A percentile compares a stretch with the other conserved stretches of the same genome.
These are phyloP conservation scores for Callospermophilus lateralis DNA, from an alignment of 2,113 vertebrate genomes.

Conservation along the genomic window DNA sequence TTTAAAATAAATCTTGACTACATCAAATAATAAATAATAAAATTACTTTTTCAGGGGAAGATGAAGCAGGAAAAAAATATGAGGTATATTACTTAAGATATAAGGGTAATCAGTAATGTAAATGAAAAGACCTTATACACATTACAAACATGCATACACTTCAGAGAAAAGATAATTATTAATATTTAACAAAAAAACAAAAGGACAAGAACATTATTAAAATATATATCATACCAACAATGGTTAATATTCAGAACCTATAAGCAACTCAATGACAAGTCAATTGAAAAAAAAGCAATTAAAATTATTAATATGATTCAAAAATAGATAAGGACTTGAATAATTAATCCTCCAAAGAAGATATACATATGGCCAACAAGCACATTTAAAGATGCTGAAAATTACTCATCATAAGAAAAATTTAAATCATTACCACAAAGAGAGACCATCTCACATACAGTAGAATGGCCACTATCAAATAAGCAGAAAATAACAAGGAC, in stretches of 20 bases:
- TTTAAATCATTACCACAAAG: background rate
- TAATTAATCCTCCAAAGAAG: background rate
- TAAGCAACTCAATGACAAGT: background rate
- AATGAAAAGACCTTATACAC: background rate
- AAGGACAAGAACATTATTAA: background rate
- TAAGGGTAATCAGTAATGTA: constrained; percentile 3
- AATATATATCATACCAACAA: background rate
- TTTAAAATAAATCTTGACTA: constrained; percentile 30
- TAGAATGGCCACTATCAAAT: background rate
- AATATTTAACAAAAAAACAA: background rate
- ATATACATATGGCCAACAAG: background rate
- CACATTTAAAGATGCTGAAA: background rate
- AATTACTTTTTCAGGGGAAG: background rate
- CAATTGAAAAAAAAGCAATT: background rate
- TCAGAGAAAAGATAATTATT: background rate
- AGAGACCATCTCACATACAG: background rate
- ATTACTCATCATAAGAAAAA: background rate
- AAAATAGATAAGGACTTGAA: background rate
- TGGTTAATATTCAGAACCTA: background rate
- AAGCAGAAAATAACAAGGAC: background rate
- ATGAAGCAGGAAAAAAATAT: background rate
- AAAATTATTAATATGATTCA: background rate
- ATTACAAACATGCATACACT: background rate
- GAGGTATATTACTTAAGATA: background rate
- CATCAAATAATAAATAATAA: constrained; percentile 21